Conservation (phyloP, 1,140 invertebrate species). For the Acyrthosiphon pisum region DNA sequence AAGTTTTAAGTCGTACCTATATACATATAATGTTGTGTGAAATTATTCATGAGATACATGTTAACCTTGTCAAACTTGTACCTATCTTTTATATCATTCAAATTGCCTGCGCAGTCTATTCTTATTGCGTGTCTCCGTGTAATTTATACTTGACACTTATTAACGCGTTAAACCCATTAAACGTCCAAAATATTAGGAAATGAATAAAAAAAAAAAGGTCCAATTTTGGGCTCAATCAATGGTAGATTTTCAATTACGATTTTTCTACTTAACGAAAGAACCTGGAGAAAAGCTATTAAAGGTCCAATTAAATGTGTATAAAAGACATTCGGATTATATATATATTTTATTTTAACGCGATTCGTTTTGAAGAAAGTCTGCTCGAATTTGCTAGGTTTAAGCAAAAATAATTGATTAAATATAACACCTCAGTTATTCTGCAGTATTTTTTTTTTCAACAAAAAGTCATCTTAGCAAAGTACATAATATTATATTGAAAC, state of each 20-base stretch:
- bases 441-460: background rate
- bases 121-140: slow-evolving; percentile 35
- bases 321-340: background rate
- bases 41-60: slow-evolving; percentile 41
- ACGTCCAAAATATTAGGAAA: slow-evolving; percentile 1
- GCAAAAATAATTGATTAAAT: background rate
- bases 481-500: background rate
- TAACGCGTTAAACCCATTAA: slow-evolving; percentile 40
- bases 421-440: background rate
- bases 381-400: background rate
- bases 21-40: background rate
- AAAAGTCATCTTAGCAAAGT: background rate
- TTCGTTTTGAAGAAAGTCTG: background rate
- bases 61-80: slow-evolving; percentile 23
- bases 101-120: background rate
- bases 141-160: slow-evolving; percentile 37
- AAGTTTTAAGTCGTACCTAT: background rate
- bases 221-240: background rate
- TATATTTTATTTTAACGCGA: background rate
- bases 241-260: slow-evolving; percentile 41
- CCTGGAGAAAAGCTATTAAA: slow-evolving; percentile 17
- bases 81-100: background rate
- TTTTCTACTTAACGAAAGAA: background rate
- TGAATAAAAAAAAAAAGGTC: background rate
- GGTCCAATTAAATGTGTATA: slow-evolving; percentile 50